Evolutionary conservation across 2,888 invertebrate genomes (phyloP).

Genomic region (Isotomurus palustris): DNA sequence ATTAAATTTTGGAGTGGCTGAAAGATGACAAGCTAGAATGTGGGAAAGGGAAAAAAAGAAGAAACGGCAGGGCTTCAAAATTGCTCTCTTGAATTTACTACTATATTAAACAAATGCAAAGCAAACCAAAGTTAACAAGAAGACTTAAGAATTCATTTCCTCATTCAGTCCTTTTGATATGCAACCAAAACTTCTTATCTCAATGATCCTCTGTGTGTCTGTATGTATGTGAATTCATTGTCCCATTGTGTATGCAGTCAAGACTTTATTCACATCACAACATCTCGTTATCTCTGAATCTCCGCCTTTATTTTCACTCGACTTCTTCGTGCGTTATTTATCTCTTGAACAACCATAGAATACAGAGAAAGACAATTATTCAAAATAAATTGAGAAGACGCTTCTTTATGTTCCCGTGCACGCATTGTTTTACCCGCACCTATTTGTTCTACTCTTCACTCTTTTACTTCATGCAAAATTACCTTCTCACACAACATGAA

Average conservation of each 20-base stretch:
- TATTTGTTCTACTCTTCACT: no score
- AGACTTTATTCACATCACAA: conserved; percentile 5
- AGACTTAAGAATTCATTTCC: background rate
- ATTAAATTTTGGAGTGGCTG: conserved; percentile 8
- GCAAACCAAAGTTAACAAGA: conserved; percentile 3
- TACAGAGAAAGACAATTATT: conserved; percentile 3
- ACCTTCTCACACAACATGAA: no score
- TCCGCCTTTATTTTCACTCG: background rate
- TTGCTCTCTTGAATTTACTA: no score
- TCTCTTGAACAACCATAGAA: conserved; percentile 5
- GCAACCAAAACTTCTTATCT: no score
- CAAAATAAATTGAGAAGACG: no score
- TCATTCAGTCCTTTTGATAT: conserved; percentile 4
- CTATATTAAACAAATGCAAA: no score
- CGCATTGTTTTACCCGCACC: no score
- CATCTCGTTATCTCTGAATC: background rate
- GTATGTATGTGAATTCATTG: background rate
- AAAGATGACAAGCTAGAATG: background rate
- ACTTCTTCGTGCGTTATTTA: conserved; percentile 12
- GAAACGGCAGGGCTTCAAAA: background rate
- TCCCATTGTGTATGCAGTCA: no score
- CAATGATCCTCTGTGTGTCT: no score
- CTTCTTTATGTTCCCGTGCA: no score
- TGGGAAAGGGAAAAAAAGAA: background rate
- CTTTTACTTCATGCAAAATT: no score